Base-by-base conservation (phyloP, 2,113 vertebrate genomes). In the Gymnorhina tibicen region DNA sequence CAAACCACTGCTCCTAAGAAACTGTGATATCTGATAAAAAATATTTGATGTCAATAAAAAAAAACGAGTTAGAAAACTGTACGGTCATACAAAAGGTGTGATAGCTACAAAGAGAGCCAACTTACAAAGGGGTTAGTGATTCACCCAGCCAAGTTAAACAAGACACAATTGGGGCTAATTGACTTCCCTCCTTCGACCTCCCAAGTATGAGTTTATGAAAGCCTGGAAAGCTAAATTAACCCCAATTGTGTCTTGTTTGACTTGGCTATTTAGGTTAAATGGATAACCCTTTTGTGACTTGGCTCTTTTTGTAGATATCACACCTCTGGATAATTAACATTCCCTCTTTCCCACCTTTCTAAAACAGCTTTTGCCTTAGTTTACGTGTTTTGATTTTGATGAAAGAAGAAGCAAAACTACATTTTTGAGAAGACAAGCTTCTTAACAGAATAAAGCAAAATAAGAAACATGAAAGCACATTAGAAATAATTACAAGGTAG, bases 91-190 rank as follows among this genome's bases (percentile, higher is more conserved):
- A 79, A 96, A 82, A 97, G 95, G 97, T 96, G 97, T 96, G 96
- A 96, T 66, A 88, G 63, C 84, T 91, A 62, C 68, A 73, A 44
- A 78, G 56, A 53, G 56, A 95, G 82, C 93, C 96, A 97, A 26
- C 82, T 78, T 92, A 92, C 81, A 94, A 83, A 95, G 92, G 72
- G n/a, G 62, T 87, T 82, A 86, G 82, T 87, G 27, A 88, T 80
- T 94, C 56, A 79, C 44, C 41, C 26, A 74, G 94, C 91, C 96
- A 91, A 96, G 91, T 95, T 90, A 97, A 97, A 97, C 91, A 91
- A 27, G 77, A 95, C 55, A 94, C 84, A 97, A 96, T 94, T 87
- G 97, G 73, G 91, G 67, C 89, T 97, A 95, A 73, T 70, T 79
- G 67, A 80, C 67, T 88, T 96, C 87, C 74, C 84, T 87, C 44